Evolutionary conservation across 2,888 invertebrate genomes (phyloP).

Genomic region (Zele albiditarsus): DNA sequence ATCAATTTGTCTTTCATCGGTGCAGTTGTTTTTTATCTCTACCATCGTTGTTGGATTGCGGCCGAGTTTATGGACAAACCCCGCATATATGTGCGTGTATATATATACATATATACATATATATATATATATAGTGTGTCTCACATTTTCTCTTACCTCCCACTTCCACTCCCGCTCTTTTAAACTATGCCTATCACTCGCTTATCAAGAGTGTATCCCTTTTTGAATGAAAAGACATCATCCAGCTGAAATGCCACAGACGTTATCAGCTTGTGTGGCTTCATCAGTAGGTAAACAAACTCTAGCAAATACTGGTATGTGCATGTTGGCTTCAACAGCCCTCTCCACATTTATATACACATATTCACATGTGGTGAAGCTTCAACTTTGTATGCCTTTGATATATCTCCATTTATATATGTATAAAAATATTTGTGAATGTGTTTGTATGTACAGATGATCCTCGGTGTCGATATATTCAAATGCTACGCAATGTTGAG

Average conservation of each 20-base stretch:
- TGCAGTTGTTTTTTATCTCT: slow-evolving; percentile 16
- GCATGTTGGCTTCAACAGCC: not conserved
- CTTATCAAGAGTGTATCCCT: not conserved
- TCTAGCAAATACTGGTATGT: slow-evolving; percentile 22
- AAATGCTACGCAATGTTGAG: not conserved
- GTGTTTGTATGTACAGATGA: not conserved
- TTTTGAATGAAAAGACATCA: slow-evolving; percentile 31
- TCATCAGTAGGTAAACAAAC: slow-evolving; percentile 29
- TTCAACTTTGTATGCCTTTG: not conserved
- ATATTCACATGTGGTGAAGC: not conserved
- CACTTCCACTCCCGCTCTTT: not conserved
- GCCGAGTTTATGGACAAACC: slow-evolving; percentile 14
- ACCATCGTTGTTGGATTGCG: slow-evolving; percentile 33
- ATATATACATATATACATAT: not conserved
- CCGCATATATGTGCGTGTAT: not conserved
- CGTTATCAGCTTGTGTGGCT: slow-evolving; percentile 24
- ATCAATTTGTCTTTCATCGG: slow-evolving; percentile 35
- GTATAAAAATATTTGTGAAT: not conserved
- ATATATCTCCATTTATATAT: not conserved
- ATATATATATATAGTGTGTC: too few relatives aligned
- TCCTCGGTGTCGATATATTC: not conserved
- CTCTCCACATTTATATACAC: not conserved
- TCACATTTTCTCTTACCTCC: not conserved
- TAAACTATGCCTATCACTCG: slow-evolving; percentile 7
- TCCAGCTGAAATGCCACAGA: slow-evolving; percentile 25